phyloP scores from a whole-genome alignment of 2,888 invertebrate genomes.

The Calephelis perditalis region DNA sequence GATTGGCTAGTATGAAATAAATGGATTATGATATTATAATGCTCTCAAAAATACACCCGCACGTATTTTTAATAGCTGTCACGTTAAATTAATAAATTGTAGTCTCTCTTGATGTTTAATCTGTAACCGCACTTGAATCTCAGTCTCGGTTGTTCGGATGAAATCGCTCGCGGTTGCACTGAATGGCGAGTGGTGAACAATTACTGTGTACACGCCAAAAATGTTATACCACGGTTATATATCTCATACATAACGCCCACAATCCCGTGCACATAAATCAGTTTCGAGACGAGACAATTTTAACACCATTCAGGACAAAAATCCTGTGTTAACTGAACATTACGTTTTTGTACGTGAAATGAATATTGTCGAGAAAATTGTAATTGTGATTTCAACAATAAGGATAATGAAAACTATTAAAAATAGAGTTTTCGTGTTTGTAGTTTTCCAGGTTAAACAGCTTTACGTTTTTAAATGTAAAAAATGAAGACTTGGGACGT shows the following conservation, averaged over 20 bases:
- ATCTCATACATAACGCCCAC: slow-evolving; percentile 12
- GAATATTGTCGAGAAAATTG: slow-evolving; percentile 3
- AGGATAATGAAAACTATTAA: no score
- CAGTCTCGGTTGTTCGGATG: slow-evolving; percentile 23
- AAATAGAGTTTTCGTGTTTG: no score
- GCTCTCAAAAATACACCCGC: background rate
- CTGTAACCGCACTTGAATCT: slow-evolving; percentile 21
- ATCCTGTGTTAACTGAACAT: slow-evolving; percentile 14
- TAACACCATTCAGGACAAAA: slow-evolving; percentile 17
- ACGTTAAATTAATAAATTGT: background rate
- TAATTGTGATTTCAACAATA: background rate
- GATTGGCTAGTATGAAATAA: no score
- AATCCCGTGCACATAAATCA: slow-evolving; percentile 12
- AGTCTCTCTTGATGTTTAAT: slow-evolving; percentile 17
- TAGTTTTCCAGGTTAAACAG: no score
- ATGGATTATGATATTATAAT: no score
- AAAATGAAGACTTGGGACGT: no score
- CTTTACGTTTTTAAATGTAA: no score
- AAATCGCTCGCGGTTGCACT: slow-evolving; percentile 23
- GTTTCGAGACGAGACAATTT: slow-evolving; percentile 15
- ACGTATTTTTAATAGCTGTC: background rate
- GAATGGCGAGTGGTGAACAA: slow-evolving; percentile 18
- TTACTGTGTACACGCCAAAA: slow-evolving; percentile 17
- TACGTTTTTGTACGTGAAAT: slow-evolving; percentile 10
- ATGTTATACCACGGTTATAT: slow-evolving; percentile 9